Conservation (phyloP, 2,888 invertebrate genomes). For the Drosophila mayaguana region DNA sequence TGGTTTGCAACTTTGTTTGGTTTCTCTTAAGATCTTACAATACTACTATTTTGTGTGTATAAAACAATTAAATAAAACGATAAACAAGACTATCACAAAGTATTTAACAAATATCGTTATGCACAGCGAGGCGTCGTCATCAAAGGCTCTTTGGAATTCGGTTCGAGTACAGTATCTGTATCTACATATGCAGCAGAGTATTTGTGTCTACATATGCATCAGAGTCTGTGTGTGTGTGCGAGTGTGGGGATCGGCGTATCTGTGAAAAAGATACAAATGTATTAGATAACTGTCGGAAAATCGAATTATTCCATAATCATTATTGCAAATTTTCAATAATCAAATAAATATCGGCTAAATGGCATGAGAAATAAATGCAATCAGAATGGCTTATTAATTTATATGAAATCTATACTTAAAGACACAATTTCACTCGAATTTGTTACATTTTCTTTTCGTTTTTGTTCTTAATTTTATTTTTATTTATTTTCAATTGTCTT, state of each 20-base stretch:
- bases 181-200: slow-evolving; percentile 5
- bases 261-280: slow-evolving; percentile 58
- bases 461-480: neutral
- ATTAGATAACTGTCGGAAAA: slow-evolving; percentile 27
- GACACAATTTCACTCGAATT: slow-evolving; percentile 32
- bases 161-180: slow-evolving; percentile 17
- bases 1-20: slow-evolving; percentile 52
- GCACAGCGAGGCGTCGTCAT: slow-evolving; percentile 69
- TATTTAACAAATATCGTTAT: slow-evolving; percentile 39
- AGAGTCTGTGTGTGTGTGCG: slow-evolving; percentile 24
- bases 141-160: slow-evolving; percentile 67
- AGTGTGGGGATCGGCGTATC: slow-evolving; percentile 62
- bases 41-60: slow-evolving; percentile 21
- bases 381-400: neutral
- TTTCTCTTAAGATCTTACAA: slow-evolving; percentile 40
- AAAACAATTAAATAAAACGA: slow-evolving; percentile 8
- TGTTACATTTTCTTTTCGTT: slow-evolving; percentile 17
- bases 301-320: neutral
- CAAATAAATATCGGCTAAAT: neutral
- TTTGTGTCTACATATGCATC: slow-evolving; percentile 16
- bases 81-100: slow-evolving; percentile 52
- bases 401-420: neutral
- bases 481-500: slow-evolving; percentile 6
- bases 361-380: neutral
- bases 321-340: slow-evolving; percentile 4